Conservation (phyloP, 2,113 vertebrate species). For the Ursus arctos region DNA sequence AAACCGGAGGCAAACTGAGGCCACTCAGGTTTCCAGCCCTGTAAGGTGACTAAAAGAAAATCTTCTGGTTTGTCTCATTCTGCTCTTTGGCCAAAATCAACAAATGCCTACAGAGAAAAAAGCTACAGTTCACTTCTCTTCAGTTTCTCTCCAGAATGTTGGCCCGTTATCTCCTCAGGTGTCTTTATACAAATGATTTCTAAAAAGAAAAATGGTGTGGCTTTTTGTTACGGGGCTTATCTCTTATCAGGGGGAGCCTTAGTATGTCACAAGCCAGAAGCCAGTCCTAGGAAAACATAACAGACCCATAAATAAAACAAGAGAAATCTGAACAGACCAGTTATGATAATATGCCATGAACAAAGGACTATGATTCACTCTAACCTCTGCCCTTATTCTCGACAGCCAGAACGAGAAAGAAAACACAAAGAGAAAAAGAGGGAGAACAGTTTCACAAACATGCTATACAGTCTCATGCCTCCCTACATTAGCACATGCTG, state of each 20-base stretch:
- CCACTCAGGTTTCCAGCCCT: not conserved
- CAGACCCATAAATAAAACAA: not conserved
- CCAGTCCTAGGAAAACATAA: not conserved
- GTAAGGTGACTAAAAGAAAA: not conserved
- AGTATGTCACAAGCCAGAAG: not conserved
- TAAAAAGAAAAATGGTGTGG: not conserved
- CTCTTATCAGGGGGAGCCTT: not conserved
- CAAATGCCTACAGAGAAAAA: not conserved
- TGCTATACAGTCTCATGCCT: not conserved
- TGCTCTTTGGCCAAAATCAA: not conserved
- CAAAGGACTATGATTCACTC: not conserved
- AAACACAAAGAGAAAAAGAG: not conserved
- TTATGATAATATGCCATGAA: not conserved
- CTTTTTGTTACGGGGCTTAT: not conserved
- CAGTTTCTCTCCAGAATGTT: not conserved
- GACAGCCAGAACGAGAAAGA: not conserved
- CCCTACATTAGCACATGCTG: not conserved
- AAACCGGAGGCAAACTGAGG: not conserved
- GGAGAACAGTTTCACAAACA: not conserved
- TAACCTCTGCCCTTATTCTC: not conserved
- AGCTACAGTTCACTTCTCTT: not conserved
- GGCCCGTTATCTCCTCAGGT: not conserved
- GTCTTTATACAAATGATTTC: not conserved
- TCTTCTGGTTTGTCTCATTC: not conserved
- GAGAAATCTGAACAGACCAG: not conserved